Base-by-base conservation (phyloP, 2,888 invertebrate genomes). In the Scaptomyza parva region DNA sequence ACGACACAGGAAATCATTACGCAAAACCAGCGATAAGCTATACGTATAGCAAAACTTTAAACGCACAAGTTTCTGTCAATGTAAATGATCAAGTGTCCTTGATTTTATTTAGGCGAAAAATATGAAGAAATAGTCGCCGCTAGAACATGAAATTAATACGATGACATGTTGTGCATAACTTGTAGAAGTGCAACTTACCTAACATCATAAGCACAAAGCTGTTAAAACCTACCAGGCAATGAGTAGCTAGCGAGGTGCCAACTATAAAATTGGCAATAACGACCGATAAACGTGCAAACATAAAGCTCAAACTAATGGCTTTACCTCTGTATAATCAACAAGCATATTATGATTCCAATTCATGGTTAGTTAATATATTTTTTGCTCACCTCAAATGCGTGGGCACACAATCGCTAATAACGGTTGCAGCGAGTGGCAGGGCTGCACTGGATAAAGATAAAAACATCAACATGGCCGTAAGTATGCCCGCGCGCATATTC, bases 301-400 rank as follows among this genome's bases (percentile, higher is more conserved):
- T 45, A 0, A 41, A 35, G 1, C 5, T 5, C 6, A 74, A 0
- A 8, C 55, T 48, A 0, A 75, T 7, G 0, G 70, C 70, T n/a
- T 65, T 72, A 1, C 48, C 72, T 41, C 82, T 83, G 6, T 41
- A 11, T 35, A 22, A 22, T 17, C 3, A 8, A 35, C n/a, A 6
- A 33, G 30, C 3, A 11, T n/a, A n/a, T 33, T 4, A 9, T 37
- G 3, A 37, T 37, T 35, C 2, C 1, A 35, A 37, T n/a, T 14
- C 8, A 1, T 17, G 8, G 8, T 8, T 14, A 33, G 30, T 33
- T 6, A 4, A 4, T 35, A 11, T 28, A 4, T 20, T 5, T 40
- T n/a, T 17, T 17, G 0, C 47, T 62, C 12, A 82, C 82, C 82
- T 76, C 11, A 81, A 7, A 22, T 69, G 37, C 1, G 82, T 84